Evolutionary conservation across 2,888 invertebrate genomes (phyloP), one percentile per base, ranked within the genome.

Genomic region (Sacculina carcini): DNA sequence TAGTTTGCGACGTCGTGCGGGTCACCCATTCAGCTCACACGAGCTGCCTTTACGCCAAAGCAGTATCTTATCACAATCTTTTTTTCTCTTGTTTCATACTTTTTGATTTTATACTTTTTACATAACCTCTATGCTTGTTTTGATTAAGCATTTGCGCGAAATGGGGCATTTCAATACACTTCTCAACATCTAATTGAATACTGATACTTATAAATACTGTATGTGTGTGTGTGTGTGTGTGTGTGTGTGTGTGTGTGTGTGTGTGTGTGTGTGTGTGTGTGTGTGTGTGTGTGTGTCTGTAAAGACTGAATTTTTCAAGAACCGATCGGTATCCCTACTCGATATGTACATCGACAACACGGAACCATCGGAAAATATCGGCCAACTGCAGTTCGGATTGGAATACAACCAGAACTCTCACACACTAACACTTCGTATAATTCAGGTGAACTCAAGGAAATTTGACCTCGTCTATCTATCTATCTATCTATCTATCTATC

Each of bases 311-410:
- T 81, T 80, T 68, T 74, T 80, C 62, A 79, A 86, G 74, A 85
- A 78, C 68, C 79, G 85, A 65, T 84, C 83, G 62, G 79, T 86
- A 63, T 85, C 84, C 32, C 72, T 86, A 73, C 83, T 85, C 67
- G 86, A 86, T 66, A 87, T 87, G 84, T 86, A 86, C 72, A 84
- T 86, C 67, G 87, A 87, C 70, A 85, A 83, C 67, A 77, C 83
- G 54, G 87, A 87, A 66, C 81, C 86, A 2, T 82, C 82, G 59
- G 87, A 87, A 70, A 86, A 86, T 69, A 86, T 87, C 59, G 87
- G 87, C 51, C 86, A 87, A 69, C 87, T 87, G 60, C 86, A 87
- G 67, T 87, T 87, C 71, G 85, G 84, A 51, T 69, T 87, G 65
- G 86, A 87, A 67, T 87, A 87, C 67, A 86, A 87, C 70, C 87